Evolutionary conservation across 2,888 invertebrate genomes (phyloP), one percentile per base, ranked within the genome.

Genomic region (Dasypolia templi): DNA sequence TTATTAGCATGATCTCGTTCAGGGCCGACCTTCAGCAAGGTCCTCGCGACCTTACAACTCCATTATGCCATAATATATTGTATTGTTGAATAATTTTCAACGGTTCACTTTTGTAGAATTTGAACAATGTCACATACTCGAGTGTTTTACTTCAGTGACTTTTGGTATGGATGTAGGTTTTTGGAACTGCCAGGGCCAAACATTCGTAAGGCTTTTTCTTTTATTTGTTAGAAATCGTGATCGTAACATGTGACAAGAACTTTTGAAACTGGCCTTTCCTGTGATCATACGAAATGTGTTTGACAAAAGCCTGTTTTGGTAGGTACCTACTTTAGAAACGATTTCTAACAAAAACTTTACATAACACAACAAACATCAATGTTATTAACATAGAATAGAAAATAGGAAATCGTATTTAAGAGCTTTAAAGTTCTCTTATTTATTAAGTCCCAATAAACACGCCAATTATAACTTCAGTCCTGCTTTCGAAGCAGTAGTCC

Each of bases 41-140:
- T 53, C 68, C 29, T 12, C 5, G 5, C 35, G 72, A 29, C 80
- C 78, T 81, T 82, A 64, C 65, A 61, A 35, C 19, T 35, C 14
- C 49, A 61, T 63, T 71, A 63, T 44, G n/a, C 75, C 39, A 49
- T n/a, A 62, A 35, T 7, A 42, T 46, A 56, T 46, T 39, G 63
- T 69, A 62, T 77, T 82, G 80, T 78, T 82, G 49, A 65, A 66
- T 72, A 56, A 61, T 72, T 81, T 67, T 80, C 14, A 44, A 77
- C 78, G 56, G 61, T 0, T 32, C 72, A 39, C 17, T 49, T 58
- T 69, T 72, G 26, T 39, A 58, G 7, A 70, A 59, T 55, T 11
- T 44, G 19, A 46, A 68, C 82, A 72, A 51, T 67, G 79, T 77
- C 66, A 56, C 67, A 61, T 82, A 58, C 66, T 70, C 46, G 12